Evolutionary conservation across 2,797 vertebrate species (phyloP).

Genomic region (Hybognathus amarus): DNA sequence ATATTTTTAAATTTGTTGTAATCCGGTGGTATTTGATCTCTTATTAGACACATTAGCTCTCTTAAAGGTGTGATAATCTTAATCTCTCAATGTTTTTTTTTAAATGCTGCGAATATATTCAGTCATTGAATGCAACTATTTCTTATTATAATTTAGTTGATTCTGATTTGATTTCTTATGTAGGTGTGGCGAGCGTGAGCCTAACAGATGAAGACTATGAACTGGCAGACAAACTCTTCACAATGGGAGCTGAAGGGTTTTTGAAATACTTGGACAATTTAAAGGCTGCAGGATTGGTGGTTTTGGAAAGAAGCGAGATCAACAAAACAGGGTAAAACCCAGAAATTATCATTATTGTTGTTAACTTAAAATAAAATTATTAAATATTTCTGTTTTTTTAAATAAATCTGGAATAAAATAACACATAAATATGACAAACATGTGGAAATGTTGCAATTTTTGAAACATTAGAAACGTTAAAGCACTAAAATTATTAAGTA

Average conservation of each 20-base stretch:
- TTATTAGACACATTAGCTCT: neutral
- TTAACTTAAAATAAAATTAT: neutral
- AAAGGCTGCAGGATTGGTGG: neutral
- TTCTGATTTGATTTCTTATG: neutral
- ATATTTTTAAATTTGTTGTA: neutral
- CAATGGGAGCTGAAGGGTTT: constrained; percentile 11
- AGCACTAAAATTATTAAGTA: neutral
- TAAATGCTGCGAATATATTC: neutral
- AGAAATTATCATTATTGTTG: neutral
- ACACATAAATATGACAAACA: neutral
- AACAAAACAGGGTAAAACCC: neutral
- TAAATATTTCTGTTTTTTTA: neutral
- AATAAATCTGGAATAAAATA: neutral
- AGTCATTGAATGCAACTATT: neutral
- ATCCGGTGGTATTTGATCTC: neutral
- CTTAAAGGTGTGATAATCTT: neutral
- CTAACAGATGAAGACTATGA: constrained; percentile 9
- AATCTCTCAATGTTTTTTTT: neutral
- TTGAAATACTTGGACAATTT: constrained; percentile 32
- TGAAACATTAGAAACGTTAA: neutral
- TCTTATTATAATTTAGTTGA: neutral
- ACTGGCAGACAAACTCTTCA: constrained; percentile 21
- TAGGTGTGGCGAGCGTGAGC: constrained; percentile 1
- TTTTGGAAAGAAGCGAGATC: neutral
- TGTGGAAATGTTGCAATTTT: neutral